Base-by-base conservation (phyloP, 2,113 vertebrate species). In the Xenopus laevis region DNA sequence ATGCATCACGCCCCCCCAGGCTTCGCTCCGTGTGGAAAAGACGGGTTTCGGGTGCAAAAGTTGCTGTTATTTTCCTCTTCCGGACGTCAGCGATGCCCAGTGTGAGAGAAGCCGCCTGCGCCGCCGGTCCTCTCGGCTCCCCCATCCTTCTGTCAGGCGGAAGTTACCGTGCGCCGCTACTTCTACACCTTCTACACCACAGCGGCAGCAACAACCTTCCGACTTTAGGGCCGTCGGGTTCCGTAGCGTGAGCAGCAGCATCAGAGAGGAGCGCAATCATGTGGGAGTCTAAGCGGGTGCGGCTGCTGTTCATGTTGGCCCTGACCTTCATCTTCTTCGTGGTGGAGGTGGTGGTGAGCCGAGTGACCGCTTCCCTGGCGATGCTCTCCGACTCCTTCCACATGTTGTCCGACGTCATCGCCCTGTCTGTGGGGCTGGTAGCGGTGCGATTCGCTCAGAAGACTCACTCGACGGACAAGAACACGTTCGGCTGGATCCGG, bases 341-440 rank as follows among this genome's bases (percentile, higher is more conserved):
- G 64, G 92, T 96, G 86, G 97, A 99, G 81, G 94, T 98, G 84
- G 97, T 94, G 87, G 95, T 98, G 74, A 98, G 96, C 82, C 93
- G 93, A 53, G 72, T 98, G 46, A 99, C 97, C 57, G 52, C 91
- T 8, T 98, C 96, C 33, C 90, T 99, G 67, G 94, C 97, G 44
- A 98, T 99, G 97, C 93, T 98, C 18, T 98, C 96, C 55, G 97
- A 98, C 93, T 99, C 96, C 20, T 99, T 99, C 78, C 96, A 98
- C 81, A 99, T 99, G 97, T 87, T 99, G 79, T 98, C 96, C 81
- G 97, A 98, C 79, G 97, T 99, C 77, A 94, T 99, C 79, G 97
- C 96, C 33, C 88, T 99, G 81, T 82, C 96, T 4, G 97, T 99
- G 81, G 96, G 95, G 23, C 84, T 98, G 84, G 94, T 99, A 71